Base-by-base conservation (phyloP, 1,140 invertebrate genomes). In the Bombus vancouverensis region DNA sequence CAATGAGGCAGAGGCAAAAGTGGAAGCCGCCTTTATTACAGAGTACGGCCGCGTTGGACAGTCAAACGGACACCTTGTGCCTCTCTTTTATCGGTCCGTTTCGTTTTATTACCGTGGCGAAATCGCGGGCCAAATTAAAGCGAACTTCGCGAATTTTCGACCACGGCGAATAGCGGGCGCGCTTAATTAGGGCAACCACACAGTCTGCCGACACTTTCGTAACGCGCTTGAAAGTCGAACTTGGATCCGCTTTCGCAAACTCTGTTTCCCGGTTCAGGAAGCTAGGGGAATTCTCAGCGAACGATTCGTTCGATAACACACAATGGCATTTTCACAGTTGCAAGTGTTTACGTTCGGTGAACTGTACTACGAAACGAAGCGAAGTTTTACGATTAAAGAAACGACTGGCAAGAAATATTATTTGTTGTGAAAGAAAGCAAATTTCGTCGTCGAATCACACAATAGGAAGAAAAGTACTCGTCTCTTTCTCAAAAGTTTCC, bases 11-110 rank as follows among this genome's bases (percentile, higher is more conserved):
- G 59, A 73, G 76, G 90, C 81, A 91, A 89, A 89, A 81, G 76
- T 91, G 83, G 85, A 89, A 84, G 90, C 92, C 91, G 91, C 91
- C 89, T 92, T 92, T 92, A 92, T 92, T 92, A 92, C 88, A 92
- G 92, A 92, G 85, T 88, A 87, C 89, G 71, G 84, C 15, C 73
- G 22, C 85, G 87, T 92, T 87, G 91, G 91, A 92, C 92, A 92
- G 91, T 92, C 91, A 90, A 92, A 92, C 91, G 91, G 91, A 92
- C 92, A 91, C 89, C 85, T 92, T 74, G n/a, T 81, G 87, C 81
- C 84, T 86, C 83, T 91, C 83, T 78, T 92, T 92, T 92, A 92
- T 92, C 91, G 88, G 84, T 79, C 81, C 86, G 88, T 91, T 91
- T 85, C 79, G 85, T 83, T 92, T 92, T 92, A 92, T 92, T 91